Base-by-base conservation (phyloP, 2,888 invertebrate species). In the Torymus aiolomorphi region DNA sequence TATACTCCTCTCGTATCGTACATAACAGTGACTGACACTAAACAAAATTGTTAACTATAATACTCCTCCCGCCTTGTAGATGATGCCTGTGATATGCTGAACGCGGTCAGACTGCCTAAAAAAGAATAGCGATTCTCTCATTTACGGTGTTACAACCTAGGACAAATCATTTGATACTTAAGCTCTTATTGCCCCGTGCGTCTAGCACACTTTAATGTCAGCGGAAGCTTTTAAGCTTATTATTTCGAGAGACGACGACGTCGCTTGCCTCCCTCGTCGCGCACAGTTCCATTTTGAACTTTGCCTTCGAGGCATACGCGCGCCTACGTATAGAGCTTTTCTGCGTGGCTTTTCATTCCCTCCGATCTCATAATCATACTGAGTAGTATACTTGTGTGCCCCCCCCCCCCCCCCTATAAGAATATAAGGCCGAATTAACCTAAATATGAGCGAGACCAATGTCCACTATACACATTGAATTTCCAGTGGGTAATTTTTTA, bases 191-290 rank as follows among this genome's bases (percentile, higher is more conserved):
- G 31, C 31, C 2, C 0, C 8, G 31, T 3, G 42, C 16, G 16
- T 1, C 8, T 31, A 16, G 11, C 12, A 65, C 16, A n/a, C 20
- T 65, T 51, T 16, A 1, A 66, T 66, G 52, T 18, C 31, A 31
- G 18, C 51, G 18, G 14, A 20, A 67, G 24, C 20, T 67, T 67
- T 67, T 67, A 67, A 67, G 67, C 67, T 67, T 67, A 52, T 52
- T 67, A 67, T 24, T 52, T 67, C 51, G 1, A 2, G 51, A 67
- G 67, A 54, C 14, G 24, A 13, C 14, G n/a, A 24, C 2, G n/a
- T 24, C 20, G 11, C 24, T 54, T 67, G 24, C n/a, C 14, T n/a
- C 24, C 10, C 67, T 67, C 18, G 10, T 2, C 31, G 8, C 2
- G 8, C 31, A 31, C 49, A 51, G 13, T 62, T 14, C 14, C 31